These are phyloP conservation scores for Aphidius ervi DNA, from an alignment of 1,140 invertebrate species.

Conservation along the genomic window DNA sequence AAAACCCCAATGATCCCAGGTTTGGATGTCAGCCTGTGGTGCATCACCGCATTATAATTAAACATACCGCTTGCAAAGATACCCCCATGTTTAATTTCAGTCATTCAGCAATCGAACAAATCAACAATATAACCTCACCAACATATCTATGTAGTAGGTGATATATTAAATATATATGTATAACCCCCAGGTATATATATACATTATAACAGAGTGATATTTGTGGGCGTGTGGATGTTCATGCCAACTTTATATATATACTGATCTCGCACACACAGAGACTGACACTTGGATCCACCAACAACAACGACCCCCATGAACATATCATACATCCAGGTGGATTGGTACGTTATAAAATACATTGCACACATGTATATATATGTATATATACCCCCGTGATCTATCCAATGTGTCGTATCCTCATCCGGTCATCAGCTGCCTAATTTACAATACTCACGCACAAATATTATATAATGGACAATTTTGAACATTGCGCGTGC, in stretches of 20 bases:
- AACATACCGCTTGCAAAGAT: slow-evolving; percentile 12
- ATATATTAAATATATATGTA: too few species aligned
- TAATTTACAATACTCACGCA: slow-evolving; percentile 28
- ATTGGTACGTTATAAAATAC: slow-evolving; percentile 33
- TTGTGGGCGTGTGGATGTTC: not conserved
- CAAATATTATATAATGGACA: too few species aligned
- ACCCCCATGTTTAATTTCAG: slow-evolving; percentile 13
- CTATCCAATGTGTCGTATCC: slow-evolving; percentile 4
- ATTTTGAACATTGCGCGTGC: slow-evolving; percentile 12
- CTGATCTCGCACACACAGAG: not conserved
- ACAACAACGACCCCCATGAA: slow-evolving; percentile 11
- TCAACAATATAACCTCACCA: too few species aligned
- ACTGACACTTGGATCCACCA: not conserved
- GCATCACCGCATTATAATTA: slow-evolving; percentile 23
- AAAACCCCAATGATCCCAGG: not conserved
- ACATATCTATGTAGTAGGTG: too few species aligned
- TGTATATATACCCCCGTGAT: not conserved
- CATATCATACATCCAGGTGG: slow-evolving; percentile 32
- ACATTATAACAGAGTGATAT: not conserved
- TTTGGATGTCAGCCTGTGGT: slow-evolving; percentile 10
- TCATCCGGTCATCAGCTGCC: slow-evolving; percentile 29
- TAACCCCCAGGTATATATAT: slow-evolving; percentile 2
- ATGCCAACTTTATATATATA: not conserved
- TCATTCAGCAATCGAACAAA: not conserved
- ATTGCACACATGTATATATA: not conserved